Evolutionary conservation across 1,140 invertebrate genomes (phyloP).

Genomic region (Drosophila melanica): DNA sequence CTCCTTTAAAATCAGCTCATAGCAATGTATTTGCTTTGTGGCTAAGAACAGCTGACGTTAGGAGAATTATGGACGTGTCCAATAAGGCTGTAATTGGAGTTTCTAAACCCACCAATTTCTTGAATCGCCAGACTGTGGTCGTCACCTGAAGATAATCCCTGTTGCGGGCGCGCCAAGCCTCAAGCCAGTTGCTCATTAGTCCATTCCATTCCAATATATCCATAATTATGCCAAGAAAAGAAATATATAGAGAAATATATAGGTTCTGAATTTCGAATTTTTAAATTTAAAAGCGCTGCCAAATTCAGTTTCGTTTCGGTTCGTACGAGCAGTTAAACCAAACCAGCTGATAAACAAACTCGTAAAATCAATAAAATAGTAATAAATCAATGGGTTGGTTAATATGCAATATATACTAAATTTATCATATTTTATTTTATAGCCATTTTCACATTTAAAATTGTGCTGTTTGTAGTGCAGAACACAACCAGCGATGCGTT

Average conservation of each 20-base stretch:
- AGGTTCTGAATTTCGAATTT: background rate
- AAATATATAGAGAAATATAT: background rate
- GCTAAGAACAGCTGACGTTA: constrained; percentile 8
- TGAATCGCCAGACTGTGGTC: background rate
- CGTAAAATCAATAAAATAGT: no score
- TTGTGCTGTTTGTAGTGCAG: no score
- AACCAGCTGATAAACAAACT: no score
- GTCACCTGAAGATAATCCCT: background rate
- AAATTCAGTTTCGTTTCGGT: background rate
- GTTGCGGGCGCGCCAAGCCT: constrained; percentile 9
- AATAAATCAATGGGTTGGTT: no score
- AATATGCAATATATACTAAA: no score
- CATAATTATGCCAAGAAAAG: background rate
- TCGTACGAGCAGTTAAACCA: no score
- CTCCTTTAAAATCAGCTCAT: constrained; percentile 4
- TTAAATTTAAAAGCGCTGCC: background rate
- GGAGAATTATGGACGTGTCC: background rate
- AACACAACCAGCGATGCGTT: no score
- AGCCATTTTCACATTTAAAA: constrained; percentile 17
- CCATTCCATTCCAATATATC: background rate
- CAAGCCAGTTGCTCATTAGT: background rate
- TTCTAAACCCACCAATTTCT: background rate
- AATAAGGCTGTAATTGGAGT: background rate
- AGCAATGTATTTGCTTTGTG: constrained; percentile 14
- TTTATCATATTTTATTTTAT: background rate